phyloP scores from a whole-genome alignment of 2,888 invertebrate species.

The Chymomyza procnemis region DNA sequence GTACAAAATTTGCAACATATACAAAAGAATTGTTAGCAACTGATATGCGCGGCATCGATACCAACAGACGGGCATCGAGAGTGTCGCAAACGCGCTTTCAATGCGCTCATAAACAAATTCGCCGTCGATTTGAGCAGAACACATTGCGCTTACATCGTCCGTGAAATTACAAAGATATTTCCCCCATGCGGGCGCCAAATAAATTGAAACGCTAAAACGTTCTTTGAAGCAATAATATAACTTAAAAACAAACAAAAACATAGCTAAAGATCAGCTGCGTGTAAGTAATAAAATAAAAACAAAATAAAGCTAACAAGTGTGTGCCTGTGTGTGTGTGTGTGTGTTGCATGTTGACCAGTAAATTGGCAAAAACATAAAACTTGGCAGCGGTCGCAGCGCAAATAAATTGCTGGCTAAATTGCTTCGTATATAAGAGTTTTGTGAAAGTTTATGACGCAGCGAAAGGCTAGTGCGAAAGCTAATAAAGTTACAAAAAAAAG shows the following conservation, averaged over 20 bases:
- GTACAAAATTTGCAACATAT: not conserved
- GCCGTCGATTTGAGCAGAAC: slow-evolving; percentile 10
- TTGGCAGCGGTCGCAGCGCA: too few relatives aligned
- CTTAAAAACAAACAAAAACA: too few relatives aligned
- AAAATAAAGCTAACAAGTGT: slow-evolving; percentile 20
- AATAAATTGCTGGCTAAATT: too few relatives aligned
- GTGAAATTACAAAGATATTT: slow-evolving; percentile 2
- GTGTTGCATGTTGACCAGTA: slow-evolving; percentile 40
- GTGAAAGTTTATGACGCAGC: slow-evolving; percentile 40
- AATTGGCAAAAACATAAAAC: slow-evolving; percentile 45
- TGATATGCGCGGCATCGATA: not conserved
- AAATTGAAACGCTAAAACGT: slow-evolving; percentile 45
- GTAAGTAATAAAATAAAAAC: slow-evolving; percentile 44
- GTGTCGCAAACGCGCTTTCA: slow-evolving; percentile 17
- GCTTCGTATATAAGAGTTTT: slow-evolving; percentile 9
- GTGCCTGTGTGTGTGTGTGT: slow-evolving; percentile 13
- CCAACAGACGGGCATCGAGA: not conserved
- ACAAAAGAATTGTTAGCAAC: slow-evolving; percentile 2
- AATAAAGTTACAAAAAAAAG: slow-evolving; percentile 16
- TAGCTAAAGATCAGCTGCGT: slow-evolving; percentile 21
- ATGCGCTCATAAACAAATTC: slow-evolving; percentile 37
- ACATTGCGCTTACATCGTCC: slow-evolving; percentile 7
- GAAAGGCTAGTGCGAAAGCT: not conserved
- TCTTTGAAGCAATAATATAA: slow-evolving; percentile 41
- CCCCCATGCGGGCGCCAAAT: slow-evolving; percentile 56